Base-by-base conservation (phyloP, 2,113 vertebrate genomes). In the Pholis gunnellus region DNA sequence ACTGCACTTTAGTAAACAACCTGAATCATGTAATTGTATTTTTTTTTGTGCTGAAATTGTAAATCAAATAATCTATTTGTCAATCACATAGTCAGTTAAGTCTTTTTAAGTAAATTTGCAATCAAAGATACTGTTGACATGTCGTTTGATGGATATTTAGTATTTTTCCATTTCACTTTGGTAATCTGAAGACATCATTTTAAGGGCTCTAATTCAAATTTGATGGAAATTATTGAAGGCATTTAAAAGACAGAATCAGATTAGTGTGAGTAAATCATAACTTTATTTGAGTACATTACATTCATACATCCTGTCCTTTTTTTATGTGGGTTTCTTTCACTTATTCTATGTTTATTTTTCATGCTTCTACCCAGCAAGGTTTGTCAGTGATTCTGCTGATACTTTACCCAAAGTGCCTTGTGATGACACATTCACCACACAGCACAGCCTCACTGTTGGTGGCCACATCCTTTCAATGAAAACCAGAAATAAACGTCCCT, bases 391-490 rank as follows among this genome's bases (percentile, higher is more conserved):
- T 73, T 81, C 69, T 66, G 44, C 42, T 54, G 69, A 86, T 75
- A 25, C 68, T 72, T 85, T 27, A 64, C 64, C 69, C 52, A 68
- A 60, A 79, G 65, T 69, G 82, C 75, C 87, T 81, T 85, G 74
- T 86, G 91, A 88, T 89, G 91, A 88, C 67, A 91, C 77, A 84
- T 81, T 81, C 70, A 86, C 52, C 57, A 42, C 84, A 81, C 59
- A 72, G 61, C 64, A 42, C 61, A 17, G 63, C 56, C 72, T 74
- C 71, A 38, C 14, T 65, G 83, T 87, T 82, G 88, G 89, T 87
- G 91, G 88, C 80, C 56, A 2, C 71, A 74, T 71, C 70, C 42
- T 70, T 89, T 84, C 67, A 79, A 52, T 72, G 72, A 87, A 85
- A 78, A 78, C 57, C 48, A 82, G 77, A 84, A 87, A 77, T 75